Evolutionary conservation across 2,797 vertebrate genomes (phyloP).

Genomic region (Sebastes diploproa): DNA sequence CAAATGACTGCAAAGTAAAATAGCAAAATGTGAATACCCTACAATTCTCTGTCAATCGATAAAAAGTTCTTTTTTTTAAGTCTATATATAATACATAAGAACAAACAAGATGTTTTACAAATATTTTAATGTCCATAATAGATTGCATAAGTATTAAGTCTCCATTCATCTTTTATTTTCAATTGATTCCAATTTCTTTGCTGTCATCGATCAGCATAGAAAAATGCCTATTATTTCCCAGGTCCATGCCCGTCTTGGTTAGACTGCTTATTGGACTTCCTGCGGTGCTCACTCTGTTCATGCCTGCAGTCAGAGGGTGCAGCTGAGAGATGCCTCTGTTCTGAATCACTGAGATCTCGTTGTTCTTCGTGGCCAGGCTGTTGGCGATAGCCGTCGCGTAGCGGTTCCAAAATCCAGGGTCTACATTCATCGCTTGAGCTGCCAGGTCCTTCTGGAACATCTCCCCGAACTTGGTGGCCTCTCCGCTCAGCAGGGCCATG

Average conservation of each 20-base stretch:
- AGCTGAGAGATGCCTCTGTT: constrained; percentile 92
- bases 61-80: constrained; percentile 63
- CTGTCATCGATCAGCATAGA: constrained; percentile 95
- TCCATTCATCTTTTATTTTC: constrained; percentile 67
- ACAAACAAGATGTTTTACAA: constrained; percentile 73
- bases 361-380: constrained; percentile 95
- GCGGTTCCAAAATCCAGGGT: constrained; percentile 94
- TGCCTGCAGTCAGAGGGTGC: constrained; percentile 85
- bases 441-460: constrained; percentile 96
- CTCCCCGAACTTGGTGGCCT: constrained; percentile 92
- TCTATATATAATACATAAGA: constrained; percentile 73
- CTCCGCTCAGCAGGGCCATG: constrained; percentile 90
- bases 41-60: constrained; percentile 57
- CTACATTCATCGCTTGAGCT: constrained; percentile 92
- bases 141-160: constrained; percentile 77
- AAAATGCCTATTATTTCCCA: constrained; percentile 89
- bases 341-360: constrained; percentile 98
- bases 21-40: constrained; percentile 54
- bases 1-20: constrained; percentile 62
- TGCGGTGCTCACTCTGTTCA: constrained; percentile 88
- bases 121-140: constrained; percentile 65
- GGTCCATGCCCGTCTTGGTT: constrained; percentile 89
- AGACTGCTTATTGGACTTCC: constrained; percentile 85
- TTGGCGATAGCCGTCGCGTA: constrained; percentile 94
- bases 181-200: constrained; percentile 98